These are phyloP conservation scores for Nyctibius grandis DNA, from an alignment of 2,797 vertebrate species.

Conservation along the genomic window DNA sequence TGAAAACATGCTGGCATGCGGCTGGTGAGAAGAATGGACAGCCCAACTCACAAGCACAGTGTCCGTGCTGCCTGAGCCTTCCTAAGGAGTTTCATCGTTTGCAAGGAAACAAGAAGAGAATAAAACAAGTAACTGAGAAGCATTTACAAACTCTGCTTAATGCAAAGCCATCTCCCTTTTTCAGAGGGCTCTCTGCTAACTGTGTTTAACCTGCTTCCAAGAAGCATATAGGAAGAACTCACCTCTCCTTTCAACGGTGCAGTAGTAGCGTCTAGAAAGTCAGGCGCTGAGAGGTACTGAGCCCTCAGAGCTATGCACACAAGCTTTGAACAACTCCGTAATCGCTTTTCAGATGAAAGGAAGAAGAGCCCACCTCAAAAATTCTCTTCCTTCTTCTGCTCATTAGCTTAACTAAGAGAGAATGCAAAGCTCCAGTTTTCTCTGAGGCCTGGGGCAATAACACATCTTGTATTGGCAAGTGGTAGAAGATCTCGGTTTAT, in stretches of 20 bases:
- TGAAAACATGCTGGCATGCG: background rate
- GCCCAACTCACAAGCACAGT: background rate
- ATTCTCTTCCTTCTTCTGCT: conserved; percentile 32
- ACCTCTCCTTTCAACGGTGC: background rate
- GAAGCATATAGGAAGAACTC: background rate
- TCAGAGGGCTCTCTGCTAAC: background rate
- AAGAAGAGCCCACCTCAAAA: conserved; percentile 4
- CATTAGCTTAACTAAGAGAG: conserved; percentile 17
- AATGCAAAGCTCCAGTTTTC: background rate
- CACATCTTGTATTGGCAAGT: background rate
- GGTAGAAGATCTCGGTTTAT: background rate
- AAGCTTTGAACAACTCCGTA: background rate
- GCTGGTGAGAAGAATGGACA: background rate
- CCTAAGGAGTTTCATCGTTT: background rate
- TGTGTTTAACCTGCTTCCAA: background rate
- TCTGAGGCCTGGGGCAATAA: background rate
- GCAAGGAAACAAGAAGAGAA: background rate
- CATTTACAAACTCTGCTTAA: background rate
- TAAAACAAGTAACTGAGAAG: background rate
- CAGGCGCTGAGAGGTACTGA: background rate
- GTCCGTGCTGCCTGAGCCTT: background rate
- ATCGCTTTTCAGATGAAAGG: background rate
- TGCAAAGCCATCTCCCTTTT: background rate
- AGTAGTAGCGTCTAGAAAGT: background rate
- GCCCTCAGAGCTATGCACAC: background rate